These are phyloP conservation scores for Drosophila phalerata DNA, from an alignment of 2,888 invertebrate genomes.

Conservation along the genomic window DNA sequence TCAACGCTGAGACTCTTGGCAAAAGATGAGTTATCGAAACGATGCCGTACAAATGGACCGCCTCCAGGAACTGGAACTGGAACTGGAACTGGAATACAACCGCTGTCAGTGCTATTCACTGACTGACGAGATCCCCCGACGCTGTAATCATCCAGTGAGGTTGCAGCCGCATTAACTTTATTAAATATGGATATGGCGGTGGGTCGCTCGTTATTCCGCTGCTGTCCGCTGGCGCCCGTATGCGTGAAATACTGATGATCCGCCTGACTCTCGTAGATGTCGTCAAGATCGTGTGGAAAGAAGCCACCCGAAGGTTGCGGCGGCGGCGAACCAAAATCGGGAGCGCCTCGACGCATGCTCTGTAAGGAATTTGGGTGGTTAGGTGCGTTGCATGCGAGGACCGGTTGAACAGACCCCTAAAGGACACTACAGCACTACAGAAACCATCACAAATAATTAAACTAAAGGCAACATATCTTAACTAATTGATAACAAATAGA, in stretches of 20 bases:
- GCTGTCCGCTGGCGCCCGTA: slow-evolving; percentile 79
- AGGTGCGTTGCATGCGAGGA: slow-evolving; percentile 2
- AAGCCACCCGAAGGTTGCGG: slow-evolving; percentile 74
- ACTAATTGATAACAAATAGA: background rate
- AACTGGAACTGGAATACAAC: slow-evolving; percentile 28
- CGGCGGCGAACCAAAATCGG: slow-evolving; percentile 82
- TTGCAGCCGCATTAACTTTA: slow-evolving; percentile 82
- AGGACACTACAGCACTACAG: slow-evolving; percentile 17
- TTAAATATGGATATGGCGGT: slow-evolving; percentile 85
- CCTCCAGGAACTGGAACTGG: slow-evolving; percentile 20
- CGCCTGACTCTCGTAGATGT: slow-evolving; percentile 84
- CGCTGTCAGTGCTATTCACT: slow-evolving; percentile 64
- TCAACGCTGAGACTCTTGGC: slow-evolving; percentile 83
- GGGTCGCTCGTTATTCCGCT: slow-evolving; percentile 80
- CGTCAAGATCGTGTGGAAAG: slow-evolving; percentile 85
- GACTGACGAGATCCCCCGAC: slow-evolving; percentile 55
- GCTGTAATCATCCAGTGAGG: slow-evolving; percentile 83
- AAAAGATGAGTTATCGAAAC: slow-evolving; percentile 85
- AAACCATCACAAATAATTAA: background rate
- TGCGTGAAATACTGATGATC: slow-evolving; percentile 86
- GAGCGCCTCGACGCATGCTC: slow-evolving; percentile 82
- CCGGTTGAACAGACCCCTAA: slow-evolving; percentile 6
- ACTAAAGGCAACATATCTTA: background rate
- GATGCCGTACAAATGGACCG: slow-evolving; percentile 64
- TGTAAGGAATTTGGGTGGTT: slow-evolving; percentile 50